phyloP scores from a whole-genome alignment of 92 coral and sea anemone genomes.

The Umimayanthus kanabou region DNA sequence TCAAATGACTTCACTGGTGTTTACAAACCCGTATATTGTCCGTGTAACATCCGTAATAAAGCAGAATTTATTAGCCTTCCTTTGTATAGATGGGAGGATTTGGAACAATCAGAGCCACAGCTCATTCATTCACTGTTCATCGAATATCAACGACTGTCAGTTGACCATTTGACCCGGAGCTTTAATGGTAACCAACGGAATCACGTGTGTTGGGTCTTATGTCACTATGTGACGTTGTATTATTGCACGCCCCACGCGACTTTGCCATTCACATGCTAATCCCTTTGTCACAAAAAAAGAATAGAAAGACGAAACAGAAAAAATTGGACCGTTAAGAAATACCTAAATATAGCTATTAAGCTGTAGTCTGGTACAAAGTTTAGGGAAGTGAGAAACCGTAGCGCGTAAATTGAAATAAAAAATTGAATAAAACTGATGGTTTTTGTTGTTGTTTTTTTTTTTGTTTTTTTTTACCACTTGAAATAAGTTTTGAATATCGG shows the following conservation, averaged over 20 bases:
- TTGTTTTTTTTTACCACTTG: background rate
- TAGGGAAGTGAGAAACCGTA: background rate
- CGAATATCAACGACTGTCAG: constrained; percentile 1
- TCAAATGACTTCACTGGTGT: background rate
- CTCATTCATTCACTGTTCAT: constrained; percentile 20
- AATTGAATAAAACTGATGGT: background rate
- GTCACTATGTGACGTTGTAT: constrained; percentile 6
- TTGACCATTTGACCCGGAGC: constrained; percentile 26
- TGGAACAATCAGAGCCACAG: background rate
- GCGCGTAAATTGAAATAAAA: too few relatives aligned
- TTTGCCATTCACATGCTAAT: constrained; percentile 31
- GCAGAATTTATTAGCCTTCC: constrained; percentile 31
- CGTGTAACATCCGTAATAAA: constrained; percentile 14
- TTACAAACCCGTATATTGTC: background rate
- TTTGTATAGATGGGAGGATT: constrained; percentile 15
- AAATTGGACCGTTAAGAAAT: background rate
- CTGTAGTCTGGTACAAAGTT: background rate
- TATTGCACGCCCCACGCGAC: constrained; percentile 35
- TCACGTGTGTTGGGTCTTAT: constrained; percentile 9
- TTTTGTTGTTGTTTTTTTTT: too few relatives aligned
- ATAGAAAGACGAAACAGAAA: background rate
- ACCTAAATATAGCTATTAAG: constrained; percentile 1
- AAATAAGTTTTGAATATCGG: constrained; percentile 5
- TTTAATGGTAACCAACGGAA: constrained; percentile 12
- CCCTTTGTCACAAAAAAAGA: background rate